Evolutionary conservation across 2,797 vertebrate species (phyloP).

Genomic region (Melopsittacus undulatus): DNA sequence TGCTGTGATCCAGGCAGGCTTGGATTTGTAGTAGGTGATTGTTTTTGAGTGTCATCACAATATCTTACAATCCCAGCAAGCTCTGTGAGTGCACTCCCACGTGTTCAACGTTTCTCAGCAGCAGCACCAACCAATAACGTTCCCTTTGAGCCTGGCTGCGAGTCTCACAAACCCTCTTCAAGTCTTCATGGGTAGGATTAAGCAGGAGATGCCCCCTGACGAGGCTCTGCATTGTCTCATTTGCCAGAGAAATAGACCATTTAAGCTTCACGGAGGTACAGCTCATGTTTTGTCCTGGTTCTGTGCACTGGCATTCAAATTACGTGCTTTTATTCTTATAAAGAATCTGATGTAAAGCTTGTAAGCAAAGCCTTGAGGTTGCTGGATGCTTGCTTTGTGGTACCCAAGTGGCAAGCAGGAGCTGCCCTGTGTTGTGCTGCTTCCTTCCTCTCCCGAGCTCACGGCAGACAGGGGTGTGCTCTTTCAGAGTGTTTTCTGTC

Average conservation of each 20-base stretch:
- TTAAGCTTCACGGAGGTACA: background rate
- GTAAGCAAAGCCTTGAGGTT: background rate
- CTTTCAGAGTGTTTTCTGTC: background rate
- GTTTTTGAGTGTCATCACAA: background rate
- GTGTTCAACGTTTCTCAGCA: background rate
- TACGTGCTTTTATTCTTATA: background rate
- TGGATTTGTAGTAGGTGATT: background rate
- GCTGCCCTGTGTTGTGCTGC: background rate
- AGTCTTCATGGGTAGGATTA: background rate
- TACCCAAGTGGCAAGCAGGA: background rate
- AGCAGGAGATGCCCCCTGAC: background rate
- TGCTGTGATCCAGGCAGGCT: background rate
- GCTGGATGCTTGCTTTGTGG: background rate
- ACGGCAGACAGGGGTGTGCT: background rate
- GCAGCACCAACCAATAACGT: background rate
- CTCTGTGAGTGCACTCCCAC: background rate
- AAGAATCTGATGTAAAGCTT: background rate
- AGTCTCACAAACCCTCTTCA: background rate
- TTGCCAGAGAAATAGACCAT: background rate
- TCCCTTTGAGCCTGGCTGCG: background rate
- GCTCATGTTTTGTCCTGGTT: background rate
- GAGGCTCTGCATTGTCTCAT: background rate
- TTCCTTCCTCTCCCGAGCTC: background rate
- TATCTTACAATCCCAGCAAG: background rate
- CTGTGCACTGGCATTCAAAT: rapidly evolving